These are phyloP conservation scores for Marronus borbonicus DNA, from an alignment of 2,888 invertebrate genomes.

Conservation along the genomic window DNA sequence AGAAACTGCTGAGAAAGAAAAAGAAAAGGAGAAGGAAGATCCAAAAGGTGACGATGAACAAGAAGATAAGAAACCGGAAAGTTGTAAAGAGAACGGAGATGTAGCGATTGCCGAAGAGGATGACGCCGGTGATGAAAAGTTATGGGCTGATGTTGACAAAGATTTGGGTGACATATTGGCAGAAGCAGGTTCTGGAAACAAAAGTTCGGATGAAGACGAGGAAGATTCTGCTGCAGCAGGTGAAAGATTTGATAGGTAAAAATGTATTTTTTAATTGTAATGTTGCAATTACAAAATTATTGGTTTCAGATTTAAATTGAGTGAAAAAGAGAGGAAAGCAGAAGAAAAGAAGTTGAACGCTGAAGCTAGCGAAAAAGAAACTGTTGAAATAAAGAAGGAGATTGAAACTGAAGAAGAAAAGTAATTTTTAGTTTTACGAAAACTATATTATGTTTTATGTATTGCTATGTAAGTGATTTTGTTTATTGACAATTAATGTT, in stretches of 20 bases:
- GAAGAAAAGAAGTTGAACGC: conserved; percentile 60
- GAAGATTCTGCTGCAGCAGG: conserved; percentile 75
- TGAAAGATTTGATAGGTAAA: conserved; percentile 69
- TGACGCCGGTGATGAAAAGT: conserved; percentile 77
- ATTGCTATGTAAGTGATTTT: neutral
- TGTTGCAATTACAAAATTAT: neutral
- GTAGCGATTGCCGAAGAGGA: conserved; percentile 63
- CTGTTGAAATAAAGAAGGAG: conserved; percentile 47
- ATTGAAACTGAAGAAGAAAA: conserved; percentile 44
- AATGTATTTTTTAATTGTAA: neutral
- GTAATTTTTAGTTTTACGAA: conserved; percentile 38
- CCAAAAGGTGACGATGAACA: conserved; percentile 56
- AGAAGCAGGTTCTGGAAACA: conserved; percentile 75
- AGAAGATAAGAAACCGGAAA: conserved; percentile 55
- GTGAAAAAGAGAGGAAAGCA: conserved; percentile 64
- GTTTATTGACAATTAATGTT: no score
- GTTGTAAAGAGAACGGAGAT: conserved; percentile 60
- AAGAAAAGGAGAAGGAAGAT: conserved; percentile 67
- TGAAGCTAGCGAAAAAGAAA: conserved; percentile 53
- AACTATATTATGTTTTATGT: conserved; percentile 11
- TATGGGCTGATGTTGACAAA: conserved; percentile 88
- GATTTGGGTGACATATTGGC: conserved; percentile 84
- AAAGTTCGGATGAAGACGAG: conserved; percentile 79
- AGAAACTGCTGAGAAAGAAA: conserved; percentile 72
- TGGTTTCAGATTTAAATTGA: conserved; percentile 64